phyloP scores from a whole-genome alignment of 2,888 invertebrate species.

The Papilio gigon region DNA sequence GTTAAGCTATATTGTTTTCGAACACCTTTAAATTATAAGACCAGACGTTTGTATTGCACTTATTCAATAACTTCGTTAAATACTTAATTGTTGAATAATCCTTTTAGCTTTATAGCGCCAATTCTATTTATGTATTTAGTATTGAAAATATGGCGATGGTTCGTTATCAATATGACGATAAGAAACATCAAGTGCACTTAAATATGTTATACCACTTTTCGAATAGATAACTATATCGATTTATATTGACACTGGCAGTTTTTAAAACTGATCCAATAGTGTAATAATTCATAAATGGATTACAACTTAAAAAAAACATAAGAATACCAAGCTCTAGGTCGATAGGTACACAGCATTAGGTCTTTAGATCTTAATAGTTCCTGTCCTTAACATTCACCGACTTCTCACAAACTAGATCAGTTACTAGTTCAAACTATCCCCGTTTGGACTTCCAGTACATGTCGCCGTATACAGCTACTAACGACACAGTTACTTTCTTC shows the following conservation, averaged over 20 bases:
- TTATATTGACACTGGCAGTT: too few species aligned
- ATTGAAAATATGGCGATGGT: not conserved
- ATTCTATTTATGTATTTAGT: not conserved
- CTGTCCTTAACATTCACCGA: slow-evolving; percentile 1
- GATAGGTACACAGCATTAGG: not conserved
- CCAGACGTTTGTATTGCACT: not conserved
- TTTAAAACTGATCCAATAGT: too few species aligned
- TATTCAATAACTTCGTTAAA: slow-evolving; percentile 7
- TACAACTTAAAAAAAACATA: too few species aligned
- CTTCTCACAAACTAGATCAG: slow-evolving; percentile 2
- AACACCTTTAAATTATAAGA: slow-evolving; percentile 9
- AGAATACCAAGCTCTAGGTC: too few species aligned
- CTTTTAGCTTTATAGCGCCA: not conserved
- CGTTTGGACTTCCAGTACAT: not conserved
- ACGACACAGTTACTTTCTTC: slow-evolving; percentile 6
- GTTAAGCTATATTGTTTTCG: slow-evolving; percentile 64
- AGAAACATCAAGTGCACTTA: not conserved
- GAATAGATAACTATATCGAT: too few species aligned
- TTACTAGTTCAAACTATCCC: not conserved
- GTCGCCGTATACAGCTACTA: not conserved
- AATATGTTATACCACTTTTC: too few species aligned
- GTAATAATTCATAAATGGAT: too few species aligned
- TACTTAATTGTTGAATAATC: not conserved
- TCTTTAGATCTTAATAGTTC: not conserved
- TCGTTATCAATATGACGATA: not conserved